A percentile compares a stretch with the other conserved stretches of the same genome.
These are phyloP conservation scores for Sebastes diaconus DNA, from an alignment of 2,797 vertebrate genomes.

Conservation along the genomic window DNA sequence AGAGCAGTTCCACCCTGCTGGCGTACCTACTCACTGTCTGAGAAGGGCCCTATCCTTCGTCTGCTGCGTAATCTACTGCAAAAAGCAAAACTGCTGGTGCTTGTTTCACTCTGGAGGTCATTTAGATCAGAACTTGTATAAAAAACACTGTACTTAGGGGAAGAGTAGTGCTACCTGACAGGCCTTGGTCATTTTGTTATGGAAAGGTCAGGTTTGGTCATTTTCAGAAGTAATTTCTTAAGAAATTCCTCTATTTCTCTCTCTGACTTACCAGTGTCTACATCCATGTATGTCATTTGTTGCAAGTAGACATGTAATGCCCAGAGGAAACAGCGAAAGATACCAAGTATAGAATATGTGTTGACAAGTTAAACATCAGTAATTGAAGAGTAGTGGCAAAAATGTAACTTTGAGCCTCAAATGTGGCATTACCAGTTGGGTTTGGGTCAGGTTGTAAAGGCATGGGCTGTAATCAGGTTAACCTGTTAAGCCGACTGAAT, in stretches of 20 bases:
- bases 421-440: not conserved
- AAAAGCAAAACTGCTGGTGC: not conserved
- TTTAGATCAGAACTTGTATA: not conserved
- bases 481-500: not conserved
- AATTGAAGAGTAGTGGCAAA: not conserved
- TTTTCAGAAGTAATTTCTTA: not conserved
- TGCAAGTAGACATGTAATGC: not conserved
- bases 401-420: not conserved
- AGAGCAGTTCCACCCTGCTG: constrained; percentile 46
- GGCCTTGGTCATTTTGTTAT: not conserved
- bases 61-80: not conserved
- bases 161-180: not conserved
- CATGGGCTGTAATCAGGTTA: not conserved
- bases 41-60: not conserved
- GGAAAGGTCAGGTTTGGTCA: not conserved
- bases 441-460: not conserved
- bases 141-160: not conserved
- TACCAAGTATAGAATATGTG: not conserved
- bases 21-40: constrained; percentile 29
- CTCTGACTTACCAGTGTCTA: not conserved
- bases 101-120: not conserved
- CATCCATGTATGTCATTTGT: not conserved
- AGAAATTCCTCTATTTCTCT: not conserved
- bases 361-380: not conserved
- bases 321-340: not conserved